These are phyloP conservation scores for Decapterus maruadsi DNA, from an alignment of 2,797 vertebrate species.

Conservation along the genomic window DNA sequence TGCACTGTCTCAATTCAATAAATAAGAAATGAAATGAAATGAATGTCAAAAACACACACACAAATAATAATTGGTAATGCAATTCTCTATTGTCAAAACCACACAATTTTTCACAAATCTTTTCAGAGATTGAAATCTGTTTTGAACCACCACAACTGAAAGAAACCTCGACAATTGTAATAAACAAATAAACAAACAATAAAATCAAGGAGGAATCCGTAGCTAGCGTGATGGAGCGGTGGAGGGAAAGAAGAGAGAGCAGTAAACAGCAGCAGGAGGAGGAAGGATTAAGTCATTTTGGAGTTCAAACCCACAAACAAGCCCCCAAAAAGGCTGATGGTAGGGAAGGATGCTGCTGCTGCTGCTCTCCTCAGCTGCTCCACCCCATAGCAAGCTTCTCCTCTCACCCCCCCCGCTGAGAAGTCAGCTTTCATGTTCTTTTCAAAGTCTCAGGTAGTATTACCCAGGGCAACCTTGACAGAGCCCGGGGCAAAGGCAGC, in stretches of 20 bases:
- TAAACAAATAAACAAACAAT: constrained; percentile 2
- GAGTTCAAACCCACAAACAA: constrained; percentile 71
- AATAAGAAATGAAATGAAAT: too few relatives aligned
- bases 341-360: constrained; percentile 56
- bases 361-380: constrained; percentile 69
- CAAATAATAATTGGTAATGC: background rate
- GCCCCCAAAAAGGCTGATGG: constrained; percentile 46
- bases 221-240: constrained; percentile 34
- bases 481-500: constrained; percentile 81
- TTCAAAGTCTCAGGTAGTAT: constrained; percentile 82
- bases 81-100: background rate
- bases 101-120: too few relatives aligned
- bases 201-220: background rate
- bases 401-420: constrained; percentile 72
- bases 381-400: constrained; percentile 62
- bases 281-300: constrained; percentile 66
- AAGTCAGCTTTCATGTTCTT: constrained; percentile 82
- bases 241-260: constrained; percentile 10
- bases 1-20: too few relatives aligned
- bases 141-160: background rate
- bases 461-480: constrained; percentile 82
- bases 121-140: background rate
- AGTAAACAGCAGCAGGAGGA: constrained; percentile 46
- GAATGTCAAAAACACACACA: background rate
- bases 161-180: background rate